Conservation (phyloP, 2,113 vertebrate genomes). For the Phocoena sinus region DNA sequence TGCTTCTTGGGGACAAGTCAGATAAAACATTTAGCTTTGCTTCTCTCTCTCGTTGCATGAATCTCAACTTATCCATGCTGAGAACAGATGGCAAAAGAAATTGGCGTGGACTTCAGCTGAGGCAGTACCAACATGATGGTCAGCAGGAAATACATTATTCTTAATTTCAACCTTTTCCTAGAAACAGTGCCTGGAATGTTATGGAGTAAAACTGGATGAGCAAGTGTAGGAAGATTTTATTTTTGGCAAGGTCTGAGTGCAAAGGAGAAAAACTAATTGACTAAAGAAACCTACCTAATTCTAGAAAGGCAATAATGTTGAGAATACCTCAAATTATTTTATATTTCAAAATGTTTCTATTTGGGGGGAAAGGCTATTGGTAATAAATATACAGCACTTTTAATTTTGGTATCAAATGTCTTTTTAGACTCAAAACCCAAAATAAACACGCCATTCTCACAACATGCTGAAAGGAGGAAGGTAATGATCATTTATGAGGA, state of each 20-base stretch:
- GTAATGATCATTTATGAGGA: conserved; percentile 14
- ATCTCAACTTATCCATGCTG: conserved; percentile 31
- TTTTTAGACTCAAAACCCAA: conserved; percentile 33
- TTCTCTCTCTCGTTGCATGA: not conserved
- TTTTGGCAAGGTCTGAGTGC: not conserved
- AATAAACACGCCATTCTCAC: conserved; percentile 10
- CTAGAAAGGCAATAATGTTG: conserved; percentile 24
- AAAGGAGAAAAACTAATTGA: conserved; percentile 10
- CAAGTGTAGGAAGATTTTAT: conserved; percentile 42
- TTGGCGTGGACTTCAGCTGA: conserved; percentile 12
- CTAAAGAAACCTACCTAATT: conserved; percentile 26
- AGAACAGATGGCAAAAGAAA: conserved; percentile 63
- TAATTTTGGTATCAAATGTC: conserved; percentile 30
- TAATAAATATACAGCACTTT: conserved; percentile 5
- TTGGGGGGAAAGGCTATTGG: not conserved
- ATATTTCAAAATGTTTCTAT: not conserved
- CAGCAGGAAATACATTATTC: conserved; percentile 47
- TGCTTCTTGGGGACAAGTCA: not conserved
- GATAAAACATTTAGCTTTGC: not conserved
- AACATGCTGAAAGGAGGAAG: not conserved
- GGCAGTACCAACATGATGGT: conserved; percentile 29
- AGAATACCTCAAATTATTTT: conserved; percentile 31
- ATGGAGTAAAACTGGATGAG: not conserved
- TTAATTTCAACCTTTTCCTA: conserved; percentile 66
- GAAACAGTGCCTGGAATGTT: conserved; percentile 23